Evolutionary conservation across 2,888 invertebrate genomes (phyloP), one percentile per base, ranked within the genome.

Genomic region (Panopea generosa): DNA sequence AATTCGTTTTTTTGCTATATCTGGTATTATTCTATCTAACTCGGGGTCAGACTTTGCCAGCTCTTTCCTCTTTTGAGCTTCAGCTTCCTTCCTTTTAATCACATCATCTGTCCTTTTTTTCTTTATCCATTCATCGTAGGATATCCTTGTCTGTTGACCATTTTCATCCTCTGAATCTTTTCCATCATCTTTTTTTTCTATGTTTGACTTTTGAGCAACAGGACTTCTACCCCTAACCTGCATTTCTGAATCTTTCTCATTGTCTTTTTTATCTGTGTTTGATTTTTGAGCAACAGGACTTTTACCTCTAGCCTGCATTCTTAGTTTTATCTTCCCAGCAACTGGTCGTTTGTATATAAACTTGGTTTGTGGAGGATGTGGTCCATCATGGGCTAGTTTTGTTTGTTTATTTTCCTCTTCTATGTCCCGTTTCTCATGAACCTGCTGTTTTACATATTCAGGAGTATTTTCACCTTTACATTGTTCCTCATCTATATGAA

Each of bases 321-420:
- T 80, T 14, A 90, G 77, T 47, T 86, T 83, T 53, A 87, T 86
- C 50, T 83, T 83, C 7, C 90, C 90, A 26, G 87, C 84, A 14
- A 88, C 87, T 6, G 90, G 88, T 20, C 90, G 63, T 67, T 86
- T 87, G 65, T 90, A 90, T 6, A 90, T 88, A 73, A 88, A 88
- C 47, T 87, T 88, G 3, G 88, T 84, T 20, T 84, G 82, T 26
- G 86, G 84, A 6, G 85, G 85, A 63, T 84, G 83, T 2, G 80
- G 83, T 22, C 38, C 56, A 20, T 59, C 63, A 43, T 49, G 40
- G 38, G 69, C 74, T 40, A 55, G 29, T 43, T 77, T 73, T 3
- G 77, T 43, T 40, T 82, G 79, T 18, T 74, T 74, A 11, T 66
- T 69, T 60, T 84, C 79, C 47, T 77, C 77, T 14, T 77, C 68